Percentiles rank a stretch among this genome's conserved stretches.
Conservation (phyloP, 2,113 vertebrate genomes). For the Chrysochloris asiatica region DNA sequence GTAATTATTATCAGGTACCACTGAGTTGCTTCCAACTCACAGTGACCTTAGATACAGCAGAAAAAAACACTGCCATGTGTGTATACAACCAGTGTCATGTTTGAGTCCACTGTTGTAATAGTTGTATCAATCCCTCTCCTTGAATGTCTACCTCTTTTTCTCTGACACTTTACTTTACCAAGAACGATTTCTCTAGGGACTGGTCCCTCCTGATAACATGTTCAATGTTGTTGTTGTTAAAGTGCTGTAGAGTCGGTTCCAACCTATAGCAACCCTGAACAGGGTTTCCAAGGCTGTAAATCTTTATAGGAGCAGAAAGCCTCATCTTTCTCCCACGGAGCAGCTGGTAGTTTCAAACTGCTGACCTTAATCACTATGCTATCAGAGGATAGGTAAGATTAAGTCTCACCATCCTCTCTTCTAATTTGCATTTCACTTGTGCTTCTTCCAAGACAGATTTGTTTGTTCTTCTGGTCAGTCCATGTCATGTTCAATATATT, state of each 20-base stretch:
- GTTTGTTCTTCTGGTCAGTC: too few species aligned
- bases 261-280: too few species aligned
- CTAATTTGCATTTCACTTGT: background rate
- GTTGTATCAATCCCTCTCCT: background rate
- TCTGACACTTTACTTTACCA: background rate
- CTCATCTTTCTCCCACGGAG: background rate
- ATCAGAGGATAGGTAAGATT: too few species aligned
- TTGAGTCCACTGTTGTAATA: background rate
- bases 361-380: too few species aligned
- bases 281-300: too few species aligned
- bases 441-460: too few species aligned
- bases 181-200: background rate
- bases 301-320: background rate
- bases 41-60: background rate
- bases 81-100: background rate
- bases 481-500: too few species aligned
- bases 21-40: background rate
- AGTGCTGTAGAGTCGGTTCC: too few species aligned
- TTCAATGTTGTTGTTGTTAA: too few species aligned
- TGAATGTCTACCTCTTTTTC: background rate
- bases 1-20: too few species aligned
- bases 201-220: background rate
- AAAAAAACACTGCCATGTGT: background rate
- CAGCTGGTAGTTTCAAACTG: too few species aligned
- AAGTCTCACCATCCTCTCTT: too few species aligned